Evolutionary conservation across 2,113 vertebrate species (phyloP).

Genomic region (Cichladusa arquata): DNA sequence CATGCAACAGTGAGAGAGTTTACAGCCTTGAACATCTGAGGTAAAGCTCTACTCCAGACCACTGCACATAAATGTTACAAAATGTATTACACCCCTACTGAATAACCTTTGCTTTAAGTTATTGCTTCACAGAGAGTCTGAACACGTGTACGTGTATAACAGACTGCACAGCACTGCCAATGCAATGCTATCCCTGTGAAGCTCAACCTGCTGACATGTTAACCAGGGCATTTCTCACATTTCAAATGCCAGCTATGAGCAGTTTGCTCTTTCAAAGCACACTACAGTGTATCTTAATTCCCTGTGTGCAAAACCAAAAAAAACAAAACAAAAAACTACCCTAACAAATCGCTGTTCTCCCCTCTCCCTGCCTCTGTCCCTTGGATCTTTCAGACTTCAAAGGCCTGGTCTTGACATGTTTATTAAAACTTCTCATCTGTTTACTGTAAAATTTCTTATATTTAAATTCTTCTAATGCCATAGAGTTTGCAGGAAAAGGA

Average conservation of each 20-base stretch:
- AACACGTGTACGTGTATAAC: neutral
- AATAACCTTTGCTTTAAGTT: neutral
- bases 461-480: neutral
- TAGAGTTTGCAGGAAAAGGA: neutral
- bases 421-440: neutral
- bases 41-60: neutral
- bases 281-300: neutral
- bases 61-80: neutral
- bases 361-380: accelerated
- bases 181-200: neutral
- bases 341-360: neutral
- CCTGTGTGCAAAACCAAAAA: neutral
- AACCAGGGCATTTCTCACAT: slow-evolving; percentile 31
- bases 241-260: slow-evolving; percentile 2
- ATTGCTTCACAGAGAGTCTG: neutral
- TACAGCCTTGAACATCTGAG: neutral
- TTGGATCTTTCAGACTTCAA: neutral
- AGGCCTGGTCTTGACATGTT: neutral
- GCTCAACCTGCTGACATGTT: slow-evolving; percentile 1
- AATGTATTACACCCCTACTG: neutral
- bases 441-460: neutral
- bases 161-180: neutral
- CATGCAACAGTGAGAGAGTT: neutral
- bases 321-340: neutral
- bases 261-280: neutral